Evolutionary conservation across 2,113 vertebrate species (phyloP).

Genomic region (Pongo pygmaeus): DNA sequence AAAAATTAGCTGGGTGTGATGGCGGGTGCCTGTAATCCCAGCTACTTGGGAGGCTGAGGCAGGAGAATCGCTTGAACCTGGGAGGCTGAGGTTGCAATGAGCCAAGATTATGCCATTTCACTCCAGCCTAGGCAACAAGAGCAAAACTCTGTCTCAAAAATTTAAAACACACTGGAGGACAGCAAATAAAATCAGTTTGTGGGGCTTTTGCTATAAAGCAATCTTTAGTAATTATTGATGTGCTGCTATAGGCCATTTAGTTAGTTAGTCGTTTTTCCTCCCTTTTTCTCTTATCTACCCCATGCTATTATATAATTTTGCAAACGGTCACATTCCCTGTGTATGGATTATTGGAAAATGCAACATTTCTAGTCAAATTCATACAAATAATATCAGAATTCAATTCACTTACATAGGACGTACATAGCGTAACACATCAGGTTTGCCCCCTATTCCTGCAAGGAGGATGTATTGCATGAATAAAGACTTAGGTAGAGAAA

Average conservation of each 20-base stretch:
- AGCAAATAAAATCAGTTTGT: background rate
- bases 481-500: background rate
- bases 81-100: too few species aligned
- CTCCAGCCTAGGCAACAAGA: too few species aligned
- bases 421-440: background rate
- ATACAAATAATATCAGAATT: conserved; percentile 9
- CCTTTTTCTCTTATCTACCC: background rate
- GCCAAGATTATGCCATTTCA: too few species aligned
- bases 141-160: too few species aligned
- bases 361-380: conserved; percentile 3
- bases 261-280: background rate
- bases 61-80: too few species aligned
- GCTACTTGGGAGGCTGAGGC: too few species aligned
- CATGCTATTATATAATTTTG: background rate
- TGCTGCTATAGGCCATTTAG: background rate
- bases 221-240: conserved; percentile 4
- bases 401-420: background rate
- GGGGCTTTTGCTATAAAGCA: background rate
- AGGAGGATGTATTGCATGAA: background rate
- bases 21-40: too few species aligned
- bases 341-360: background rate
- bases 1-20: too few species aligned
- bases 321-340: background rate
- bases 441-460: background rate
- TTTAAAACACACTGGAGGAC: background rate